Conservation (phyloP, 92 coral and sea anemone genomes). For the Scolanthus callimorphus region DNA sequence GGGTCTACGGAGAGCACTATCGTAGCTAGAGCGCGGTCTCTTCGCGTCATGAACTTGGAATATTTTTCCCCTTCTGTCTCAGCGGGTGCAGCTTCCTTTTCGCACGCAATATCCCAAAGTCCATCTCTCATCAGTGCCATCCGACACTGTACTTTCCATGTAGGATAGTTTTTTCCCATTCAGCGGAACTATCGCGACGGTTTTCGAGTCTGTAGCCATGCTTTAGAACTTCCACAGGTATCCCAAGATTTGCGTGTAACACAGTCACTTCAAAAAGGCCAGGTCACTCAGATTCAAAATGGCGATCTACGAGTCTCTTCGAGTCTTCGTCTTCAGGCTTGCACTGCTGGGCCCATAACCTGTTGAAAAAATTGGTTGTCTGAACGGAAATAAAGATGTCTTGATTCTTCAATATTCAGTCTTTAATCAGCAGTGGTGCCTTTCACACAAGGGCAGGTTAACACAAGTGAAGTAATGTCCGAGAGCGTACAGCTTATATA, state of each 20-base stretch:
- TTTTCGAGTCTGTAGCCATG: constrained; percentile 6
- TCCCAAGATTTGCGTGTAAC: background rate
- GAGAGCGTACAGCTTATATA: no score
- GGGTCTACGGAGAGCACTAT: constrained; percentile 51
- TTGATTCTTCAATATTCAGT: no score
- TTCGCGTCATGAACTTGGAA: constrained; percentile 27
- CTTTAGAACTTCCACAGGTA: constrained; percentile 1
- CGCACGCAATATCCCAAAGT: constrained; percentile 44
- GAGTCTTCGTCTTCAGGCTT: constrained; percentile 1
- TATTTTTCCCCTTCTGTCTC: constrained; percentile 17
- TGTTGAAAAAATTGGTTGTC: no score
- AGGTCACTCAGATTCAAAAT: constrained; percentile 1
- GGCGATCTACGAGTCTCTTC: constrained; percentile 1
- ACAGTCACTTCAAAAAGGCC: background rate
- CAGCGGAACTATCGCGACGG: constrained; percentile 28
- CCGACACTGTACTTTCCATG: constrained; percentile 51
- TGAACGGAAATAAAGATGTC: no score
- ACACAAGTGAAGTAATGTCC: no score
- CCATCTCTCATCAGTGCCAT: constrained; percentile 52
- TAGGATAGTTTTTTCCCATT: constrained; percentile 43
- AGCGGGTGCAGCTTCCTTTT: constrained; percentile 51
- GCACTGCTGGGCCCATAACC: no score
- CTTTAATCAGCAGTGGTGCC: no score
- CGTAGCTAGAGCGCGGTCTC: constrained; percentile 40
- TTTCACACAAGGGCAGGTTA: no score